A percentile compares a stretch with the other conserved stretches of the same genome.
phyloP scores from a whole-genome alignment of 2,113 vertebrate genomes.

The Scortum barcoo region DNA sequence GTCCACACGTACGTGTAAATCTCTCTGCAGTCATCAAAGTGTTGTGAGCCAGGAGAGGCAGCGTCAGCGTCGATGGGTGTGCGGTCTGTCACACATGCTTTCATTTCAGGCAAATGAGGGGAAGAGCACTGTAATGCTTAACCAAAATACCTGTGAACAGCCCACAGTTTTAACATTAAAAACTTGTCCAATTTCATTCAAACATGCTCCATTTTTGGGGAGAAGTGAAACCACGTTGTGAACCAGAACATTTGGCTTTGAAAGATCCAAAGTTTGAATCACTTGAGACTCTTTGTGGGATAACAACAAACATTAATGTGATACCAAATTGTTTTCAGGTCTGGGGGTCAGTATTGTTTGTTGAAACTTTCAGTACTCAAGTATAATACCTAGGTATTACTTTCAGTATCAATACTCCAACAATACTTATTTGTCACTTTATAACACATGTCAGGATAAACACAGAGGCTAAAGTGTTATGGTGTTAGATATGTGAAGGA shows the following conservation, averaged over 20 bases:
- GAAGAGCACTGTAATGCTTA: not conserved
- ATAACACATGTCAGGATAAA: no score
- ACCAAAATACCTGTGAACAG: constrained; percentile 3
- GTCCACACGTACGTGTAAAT: not conserved
- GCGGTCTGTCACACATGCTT: not conserved
- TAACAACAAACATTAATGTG: not conserved
- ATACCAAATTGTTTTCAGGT: not conserved
- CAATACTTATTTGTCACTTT: not conserved
- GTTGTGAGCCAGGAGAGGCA: not conserved
- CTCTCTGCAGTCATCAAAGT: constrained; percentile 16
- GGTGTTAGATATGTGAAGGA: not conserved
- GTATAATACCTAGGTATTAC: not conserved
- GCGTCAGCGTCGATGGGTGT: constrained; percentile 31
- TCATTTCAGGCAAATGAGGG: constrained; percentile 60
- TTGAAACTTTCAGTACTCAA: not conserved
- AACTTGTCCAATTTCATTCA: not conserved
- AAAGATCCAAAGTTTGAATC: not conserved
- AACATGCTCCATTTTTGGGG: not conserved
- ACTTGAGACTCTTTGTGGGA: not conserved
- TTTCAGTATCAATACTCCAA: constrained; percentile 3
- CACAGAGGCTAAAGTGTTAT: no score
- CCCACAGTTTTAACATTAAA: constrained; percentile 7
- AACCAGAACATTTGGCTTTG: no score
- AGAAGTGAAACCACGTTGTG: not conserved
- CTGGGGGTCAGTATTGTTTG: not conserved